Conservation (phyloP, 1,140 invertebrate species). For the Drosophila murphyi region DNA sequence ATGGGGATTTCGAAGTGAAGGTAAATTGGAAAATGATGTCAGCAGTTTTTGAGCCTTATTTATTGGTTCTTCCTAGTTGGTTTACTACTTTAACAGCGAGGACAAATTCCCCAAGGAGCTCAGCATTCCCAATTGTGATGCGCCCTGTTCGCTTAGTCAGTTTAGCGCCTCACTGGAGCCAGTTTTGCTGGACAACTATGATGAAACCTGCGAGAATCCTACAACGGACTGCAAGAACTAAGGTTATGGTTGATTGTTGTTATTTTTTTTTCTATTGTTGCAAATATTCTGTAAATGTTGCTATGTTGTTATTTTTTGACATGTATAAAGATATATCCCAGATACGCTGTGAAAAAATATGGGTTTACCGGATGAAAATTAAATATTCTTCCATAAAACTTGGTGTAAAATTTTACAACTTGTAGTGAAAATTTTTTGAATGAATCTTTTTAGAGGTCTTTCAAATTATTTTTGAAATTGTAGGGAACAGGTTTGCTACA, state of each 20-base stretch:
- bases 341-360: slow-evolving; percentile 1
- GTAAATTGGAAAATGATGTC: slow-evolving; percentile 47
- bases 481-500: no score
- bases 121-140: slow-evolving; percentile 85
- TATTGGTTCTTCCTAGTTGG: slow-evolving; percentile 47
- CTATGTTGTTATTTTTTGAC: slow-evolving; percentile 24
- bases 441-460: no score
- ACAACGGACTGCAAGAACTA: slow-evolving; percentile 75
- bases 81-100: slow-evolving; percentile 84
- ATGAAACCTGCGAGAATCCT: slow-evolving; percentile 85
- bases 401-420: background rate
- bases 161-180: slow-evolving; percentile 84
- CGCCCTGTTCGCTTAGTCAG: slow-evolving; percentile 84
- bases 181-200: slow-evolving; percentile 86
- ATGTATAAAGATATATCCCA: slow-evolving; percentile 11
- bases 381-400: background rate
- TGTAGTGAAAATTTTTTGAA: background rate
- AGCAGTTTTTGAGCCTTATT: background rate
- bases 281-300: slow-evolving; percentile 24
- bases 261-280: slow-evolving; percentile 21
- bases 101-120: slow-evolving; percentile 84
- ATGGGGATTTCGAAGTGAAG: slow-evolving; percentile 85
- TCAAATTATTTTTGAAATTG: background rate
- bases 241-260: background rate
- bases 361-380: background rate